Percentiles rank a stretch among this genome's conserved stretches.
phyloP scores from a whole-genome alignment of 1,140 invertebrate species.

The Leptinotarsa defecta region DNA sequence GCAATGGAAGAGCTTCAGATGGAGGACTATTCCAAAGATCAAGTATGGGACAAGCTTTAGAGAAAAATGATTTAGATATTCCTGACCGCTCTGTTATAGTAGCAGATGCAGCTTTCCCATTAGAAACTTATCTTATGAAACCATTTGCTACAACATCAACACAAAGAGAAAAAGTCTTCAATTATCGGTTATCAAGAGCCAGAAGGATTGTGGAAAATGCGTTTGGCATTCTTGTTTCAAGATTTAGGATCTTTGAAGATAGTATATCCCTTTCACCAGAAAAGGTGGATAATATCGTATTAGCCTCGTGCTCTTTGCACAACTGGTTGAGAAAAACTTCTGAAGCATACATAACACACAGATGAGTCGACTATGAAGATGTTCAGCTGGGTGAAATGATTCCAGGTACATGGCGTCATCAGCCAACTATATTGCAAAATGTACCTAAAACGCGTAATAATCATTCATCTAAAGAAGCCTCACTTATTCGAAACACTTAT shows the following conservation, averaged over 20 bases:
- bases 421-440: background rate
- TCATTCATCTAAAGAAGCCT: background rate
- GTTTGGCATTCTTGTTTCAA: slow-evolving; percentile 56
- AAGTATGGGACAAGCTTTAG: slow-evolving; percentile 33
- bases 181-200: slow-evolving; percentile 32
- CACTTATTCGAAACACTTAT: background rate
- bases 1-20: slow-evolving; percentile 48
- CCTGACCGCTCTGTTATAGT: background rate
- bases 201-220: slow-evolving; percentile 57
- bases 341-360: background rate
- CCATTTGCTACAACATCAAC: background rate
- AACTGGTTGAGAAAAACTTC: slow-evolving; percentile 15
- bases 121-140: background rate
- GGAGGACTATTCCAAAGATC: slow-evolving; percentile 46
- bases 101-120: background rate
- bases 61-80: background rate
- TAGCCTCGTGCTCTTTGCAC: background rate
- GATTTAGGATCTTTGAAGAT: slow-evolving; percentile 51
- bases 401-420: background rate
- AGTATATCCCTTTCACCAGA: background rate
- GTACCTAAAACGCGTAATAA: background rate
- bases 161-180: slow-evolving; percentile 33
- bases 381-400: background rate
- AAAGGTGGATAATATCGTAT: background rate
- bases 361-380: slow-evolving; percentile 12